Evolutionary conservation across 2,113 vertebrate genomes (phyloP).

Genomic region (Setophaga kirtlandii): DNA sequence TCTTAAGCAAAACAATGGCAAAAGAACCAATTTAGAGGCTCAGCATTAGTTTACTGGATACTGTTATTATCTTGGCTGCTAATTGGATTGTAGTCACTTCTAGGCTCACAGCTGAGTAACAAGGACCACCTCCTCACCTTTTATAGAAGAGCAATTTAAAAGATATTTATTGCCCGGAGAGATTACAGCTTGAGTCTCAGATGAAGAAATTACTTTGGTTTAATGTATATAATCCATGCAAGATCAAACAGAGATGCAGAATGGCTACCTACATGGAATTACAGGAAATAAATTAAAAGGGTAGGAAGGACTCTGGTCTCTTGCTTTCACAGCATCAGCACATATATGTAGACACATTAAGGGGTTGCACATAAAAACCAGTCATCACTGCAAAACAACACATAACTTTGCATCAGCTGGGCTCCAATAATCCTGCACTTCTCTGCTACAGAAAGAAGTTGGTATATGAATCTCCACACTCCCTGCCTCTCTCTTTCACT

Average conservation of each 20-base stretch:
- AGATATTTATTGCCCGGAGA: not conserved
- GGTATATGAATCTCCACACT: not conserved
- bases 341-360: not conserved
- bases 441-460: not conserved
- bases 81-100: not conserved
- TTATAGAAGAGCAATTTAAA: not conserved
- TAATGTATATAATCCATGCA: not conserved
- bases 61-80: not conserved
- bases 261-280: not conserved
- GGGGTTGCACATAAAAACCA: not conserved
- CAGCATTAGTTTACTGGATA: not conserved
- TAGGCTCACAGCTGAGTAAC: not conserved
- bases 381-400: not conserved
- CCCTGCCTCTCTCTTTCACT: not conserved
- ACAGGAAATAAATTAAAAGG: not conserved
- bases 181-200: not conserved
- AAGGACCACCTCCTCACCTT: not conserved
- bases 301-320: not conserved
- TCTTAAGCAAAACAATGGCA: conserved; percentile 2
- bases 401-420: not conserved
- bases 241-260: not conserved
- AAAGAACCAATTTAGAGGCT: not conserved
- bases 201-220: not conserved
- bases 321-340: not conserved
- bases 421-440: not conserved